Conservation (phyloP, 2,113 vertebrate genomes). For the Tupaia chinensis region DNA sequence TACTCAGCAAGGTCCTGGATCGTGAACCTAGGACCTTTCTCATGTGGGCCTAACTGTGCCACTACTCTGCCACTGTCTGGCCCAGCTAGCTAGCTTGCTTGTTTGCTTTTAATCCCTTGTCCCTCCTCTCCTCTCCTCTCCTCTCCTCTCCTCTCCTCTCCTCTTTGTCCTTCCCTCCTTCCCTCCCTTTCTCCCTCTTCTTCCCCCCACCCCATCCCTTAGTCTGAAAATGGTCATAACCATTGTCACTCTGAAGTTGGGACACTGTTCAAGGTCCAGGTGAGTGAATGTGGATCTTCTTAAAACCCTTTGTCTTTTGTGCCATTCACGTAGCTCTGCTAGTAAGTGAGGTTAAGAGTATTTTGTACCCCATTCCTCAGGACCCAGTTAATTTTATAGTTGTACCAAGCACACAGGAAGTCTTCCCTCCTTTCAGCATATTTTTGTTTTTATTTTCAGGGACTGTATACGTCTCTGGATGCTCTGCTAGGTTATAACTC, state of each 20-base stretch:
- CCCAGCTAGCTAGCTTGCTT: no score
- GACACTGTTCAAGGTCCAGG: background rate
- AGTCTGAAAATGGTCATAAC: background rate
- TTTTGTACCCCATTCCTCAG: background rate
- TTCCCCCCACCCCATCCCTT: background rate
- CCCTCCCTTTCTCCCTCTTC: background rate
- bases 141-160: no score
- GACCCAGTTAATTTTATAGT: background rate
- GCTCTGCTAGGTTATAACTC: background rate
- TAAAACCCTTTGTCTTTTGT: background rate
- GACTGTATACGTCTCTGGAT: background rate
- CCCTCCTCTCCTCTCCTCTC: no score
- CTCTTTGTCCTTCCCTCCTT: no score
- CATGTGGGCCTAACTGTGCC: no score
- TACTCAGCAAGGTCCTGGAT: no score
- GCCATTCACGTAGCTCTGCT: background rate
- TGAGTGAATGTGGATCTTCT: background rate
- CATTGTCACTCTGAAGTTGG: background rate
- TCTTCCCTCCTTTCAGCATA: background rate
- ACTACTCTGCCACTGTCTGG: no score
- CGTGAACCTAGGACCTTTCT: no score
- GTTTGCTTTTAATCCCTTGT: no score
- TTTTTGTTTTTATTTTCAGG: slow-evolving; percentile 4
- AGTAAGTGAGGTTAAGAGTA: background rate
- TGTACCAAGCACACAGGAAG: background rate